These are phyloP conservation scores for Nebria brevicollis DNA, from an alignment of 2,888 invertebrate genomes.

Conservation along the genomic window DNA sequence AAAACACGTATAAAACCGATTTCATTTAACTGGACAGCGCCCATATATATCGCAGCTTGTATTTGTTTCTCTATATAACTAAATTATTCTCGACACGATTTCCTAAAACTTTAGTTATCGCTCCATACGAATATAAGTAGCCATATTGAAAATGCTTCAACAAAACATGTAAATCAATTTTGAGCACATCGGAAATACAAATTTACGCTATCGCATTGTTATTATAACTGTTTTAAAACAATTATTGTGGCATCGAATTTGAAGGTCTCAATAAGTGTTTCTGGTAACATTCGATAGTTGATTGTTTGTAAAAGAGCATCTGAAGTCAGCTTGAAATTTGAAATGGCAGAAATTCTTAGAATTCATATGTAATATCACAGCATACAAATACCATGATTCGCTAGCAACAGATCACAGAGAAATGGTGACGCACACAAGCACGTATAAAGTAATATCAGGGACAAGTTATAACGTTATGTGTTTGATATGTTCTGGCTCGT, in stretches of 20 bases:
- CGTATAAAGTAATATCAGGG: conserved; percentile 8
- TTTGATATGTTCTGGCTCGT: conserved; percentile 7
- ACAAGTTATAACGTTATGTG: conserved; percentile 21
- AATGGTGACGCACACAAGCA: neutral
- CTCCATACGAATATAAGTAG: no score
- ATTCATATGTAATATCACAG: conserved; percentile 7
- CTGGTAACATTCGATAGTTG: no score
- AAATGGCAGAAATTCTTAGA: neutral
- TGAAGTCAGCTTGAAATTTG: neutral
- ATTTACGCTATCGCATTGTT: no score
- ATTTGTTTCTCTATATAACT: no score
- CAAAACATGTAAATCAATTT: no score
- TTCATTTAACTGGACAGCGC: neutral
- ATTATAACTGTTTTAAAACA: no score
- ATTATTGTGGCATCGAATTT: no score
- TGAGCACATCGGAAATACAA: no score
- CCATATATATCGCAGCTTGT: neutral
- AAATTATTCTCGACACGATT: no score
- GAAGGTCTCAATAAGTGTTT: no score
- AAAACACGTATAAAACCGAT: neutral
- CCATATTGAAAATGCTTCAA: no score
- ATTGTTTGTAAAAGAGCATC: neutral
- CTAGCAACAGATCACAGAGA: neutral
- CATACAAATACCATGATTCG: conserved; percentile 11
- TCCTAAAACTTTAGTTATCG: no score